Conservation (phyloP, 2,797 vertebrate species). For the Apogon hyalosoma region DNA sequence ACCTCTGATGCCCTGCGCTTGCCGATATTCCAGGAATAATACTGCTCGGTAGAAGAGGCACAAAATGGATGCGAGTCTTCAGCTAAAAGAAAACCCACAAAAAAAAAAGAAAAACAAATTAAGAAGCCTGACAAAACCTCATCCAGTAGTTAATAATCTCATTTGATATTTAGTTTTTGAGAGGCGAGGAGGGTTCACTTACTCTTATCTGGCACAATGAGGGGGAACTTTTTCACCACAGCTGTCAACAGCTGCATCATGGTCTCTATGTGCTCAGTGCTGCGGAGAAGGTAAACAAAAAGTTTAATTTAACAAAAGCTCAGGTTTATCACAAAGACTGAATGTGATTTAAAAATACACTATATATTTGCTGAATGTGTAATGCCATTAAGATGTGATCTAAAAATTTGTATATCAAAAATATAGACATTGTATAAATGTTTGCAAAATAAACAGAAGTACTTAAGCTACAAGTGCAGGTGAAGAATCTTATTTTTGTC, state of each 20-base stretch:
- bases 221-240: slow-evolving; percentile 94
- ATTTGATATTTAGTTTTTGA: not conserved
- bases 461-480: no score
- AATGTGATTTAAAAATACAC: no score
- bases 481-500: no score
- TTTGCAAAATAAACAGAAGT: no score
- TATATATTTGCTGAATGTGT: no score
- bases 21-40: slow-evolving; percentile 97
- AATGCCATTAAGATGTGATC: no score
- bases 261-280: slow-evolving; percentile 93
- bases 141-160: not conserved
- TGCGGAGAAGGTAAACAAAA: slow-evolving; percentile 64
- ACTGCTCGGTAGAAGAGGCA: slow-evolving; percentile 92
- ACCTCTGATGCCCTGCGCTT: slow-evolving; percentile 93
- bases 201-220: slow-evolving; percentile 94
- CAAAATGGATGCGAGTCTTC: slow-evolving; percentile 94
- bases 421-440: no score
- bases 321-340: no score
- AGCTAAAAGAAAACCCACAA: slow-evolving; percentile 57
- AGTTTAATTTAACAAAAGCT: slow-evolving; percentile 23
- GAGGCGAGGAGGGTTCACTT: slow-evolving; percentile 62
- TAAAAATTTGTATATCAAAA: no score
- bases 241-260: slow-evolving; percentile 94
- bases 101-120: slow-evolving; percentile 12
- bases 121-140: not conserved